Evolutionary conservation across 2,888 invertebrate genomes (phyloP), one percentile per base, ranked within the genome.

Genomic region (Diplazon laetatorius): DNA sequence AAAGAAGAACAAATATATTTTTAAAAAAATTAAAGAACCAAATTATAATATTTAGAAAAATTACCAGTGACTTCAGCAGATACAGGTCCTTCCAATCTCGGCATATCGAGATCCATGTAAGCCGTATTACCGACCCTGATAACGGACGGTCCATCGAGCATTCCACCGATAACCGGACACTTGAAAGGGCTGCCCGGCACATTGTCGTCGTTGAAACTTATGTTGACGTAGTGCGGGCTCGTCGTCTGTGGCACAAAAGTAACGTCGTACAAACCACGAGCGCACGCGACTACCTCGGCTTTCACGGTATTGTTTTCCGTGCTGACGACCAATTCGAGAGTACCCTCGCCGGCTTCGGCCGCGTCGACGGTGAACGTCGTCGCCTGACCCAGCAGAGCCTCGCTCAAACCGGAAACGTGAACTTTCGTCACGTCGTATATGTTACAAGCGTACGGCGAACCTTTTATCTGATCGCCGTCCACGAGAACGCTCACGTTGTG

Each of bases 331-430:
- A 98, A 92, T 87, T 98, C 98, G 2, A 98, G 92, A 0, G 97
- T 97, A 1, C 98, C 98, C 90, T 98, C 97, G 0, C 98, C 98
- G 1, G 98, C 98, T 86, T 97, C 96, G 0, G 97, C 97, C 0
- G 98, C 98, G 91, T 98, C 98, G 39, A 98, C 98, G 83, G 96
- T 96, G 89, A 97, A 97, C 0, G 97, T 97, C 0, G 97, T 96
- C 0, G 97, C 96, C 85, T 96, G 95, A 3, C 97, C 97, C 9
- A 97, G 80, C 25, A 89, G 66, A 1, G 90, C 91, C 78, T 90
- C 90, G 18, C 87, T 87, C 20, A 91, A 83, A 1, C 91, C 90
- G 2, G 91, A 91, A 2, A 91, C 89, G 48, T 91, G 90, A 22
- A 91, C 87, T 81, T 96, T 94, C 0, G 95, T 94, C 0, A 98